Evolutionary conservation across 2,888 invertebrate genomes (phyloP).

Genomic region (Pseudoips prasinana): DNA sequence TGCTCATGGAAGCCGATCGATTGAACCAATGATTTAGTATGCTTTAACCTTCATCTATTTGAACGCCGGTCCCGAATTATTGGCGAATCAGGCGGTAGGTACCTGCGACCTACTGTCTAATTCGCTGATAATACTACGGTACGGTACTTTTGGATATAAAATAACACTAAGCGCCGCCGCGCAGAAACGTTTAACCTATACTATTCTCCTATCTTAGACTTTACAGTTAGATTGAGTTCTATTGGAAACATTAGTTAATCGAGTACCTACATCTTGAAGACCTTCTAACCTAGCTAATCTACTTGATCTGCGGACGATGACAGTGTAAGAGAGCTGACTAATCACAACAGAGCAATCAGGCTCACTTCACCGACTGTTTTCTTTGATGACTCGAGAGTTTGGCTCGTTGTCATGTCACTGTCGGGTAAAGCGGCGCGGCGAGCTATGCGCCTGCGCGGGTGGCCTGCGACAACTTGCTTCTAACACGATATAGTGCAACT

Average conservation of each 20-base stretch:
- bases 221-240: too few species aligned
- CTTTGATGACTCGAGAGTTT: slow-evolving; percentile 65
- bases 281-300: slow-evolving; percentile 52
- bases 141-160: too few species aligned
- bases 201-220: too few species aligned
- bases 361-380: slow-evolving; percentile 65
- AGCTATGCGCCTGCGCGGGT: slow-evolving; percentile 49
- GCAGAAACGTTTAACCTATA: too few species aligned
- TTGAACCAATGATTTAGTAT: too few species aligned
- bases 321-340: slow-evolving; percentile 45
- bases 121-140: too few species aligned
- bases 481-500: slow-evolving; percentile 25
- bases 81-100: too few species aligned
- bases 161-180: too few species aligned
- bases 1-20: too few species aligned
- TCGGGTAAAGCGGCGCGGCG: slow-evolving; percentile 29
- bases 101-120: too few species aligned
- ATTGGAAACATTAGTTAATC: slow-evolving; percentile 10
- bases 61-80: too few species aligned
- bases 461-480: slow-evolving; percentile 43
- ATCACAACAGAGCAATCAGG: slow-evolving; percentile 63
- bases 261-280: slow-evolving; percentile 16
- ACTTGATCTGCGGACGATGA: slow-evolving; percentile 43
- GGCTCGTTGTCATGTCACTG: slow-evolving; percentile 41
- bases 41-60: too few species aligned